Conservation (phyloP, 2,113 vertebrate genomes). For the Geococcyx californianus region DNA sequence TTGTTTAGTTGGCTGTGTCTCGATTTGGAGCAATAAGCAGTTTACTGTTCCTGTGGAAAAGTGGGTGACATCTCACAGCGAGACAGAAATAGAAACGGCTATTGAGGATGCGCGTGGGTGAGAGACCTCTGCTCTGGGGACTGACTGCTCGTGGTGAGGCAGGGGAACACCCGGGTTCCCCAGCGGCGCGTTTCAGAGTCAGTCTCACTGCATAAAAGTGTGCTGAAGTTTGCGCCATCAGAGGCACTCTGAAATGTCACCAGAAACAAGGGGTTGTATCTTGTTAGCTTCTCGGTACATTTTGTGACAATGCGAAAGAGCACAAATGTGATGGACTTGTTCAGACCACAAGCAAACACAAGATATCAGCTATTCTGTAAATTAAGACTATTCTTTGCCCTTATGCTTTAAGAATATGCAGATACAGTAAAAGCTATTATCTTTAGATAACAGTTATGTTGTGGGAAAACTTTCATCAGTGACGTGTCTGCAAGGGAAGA, state of each 20-base stretch:
- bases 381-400: background rate
- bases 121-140: background rate
- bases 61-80: background rate
- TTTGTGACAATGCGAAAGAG: background rate
- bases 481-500: background rate
- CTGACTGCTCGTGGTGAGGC: background rate
- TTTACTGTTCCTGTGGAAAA: background rate
- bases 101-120: background rate
- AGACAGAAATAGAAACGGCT: background rate
- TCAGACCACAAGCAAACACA: background rate
- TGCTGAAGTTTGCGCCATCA: rapidly evolving
- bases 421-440: background rate
- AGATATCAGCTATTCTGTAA: background rate
- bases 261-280: background rate
- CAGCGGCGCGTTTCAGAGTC: background rate
- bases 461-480: background rate
- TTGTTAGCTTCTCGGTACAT: background rate
- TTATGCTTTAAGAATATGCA: background rate
- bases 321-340: background rate
- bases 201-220: background rate
- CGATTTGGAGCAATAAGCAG: background rate
- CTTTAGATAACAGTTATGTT: background rate
- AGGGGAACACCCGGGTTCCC: background rate
- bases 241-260: background rate
- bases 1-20: background rate